A percentile compares a stretch with the other conserved stretches of the same genome.
These are phyloP conservation scores for Cotesia congregata DNA, from an alignment of 2,888 invertebrate genomes.

Conservation along the genomic window DNA sequence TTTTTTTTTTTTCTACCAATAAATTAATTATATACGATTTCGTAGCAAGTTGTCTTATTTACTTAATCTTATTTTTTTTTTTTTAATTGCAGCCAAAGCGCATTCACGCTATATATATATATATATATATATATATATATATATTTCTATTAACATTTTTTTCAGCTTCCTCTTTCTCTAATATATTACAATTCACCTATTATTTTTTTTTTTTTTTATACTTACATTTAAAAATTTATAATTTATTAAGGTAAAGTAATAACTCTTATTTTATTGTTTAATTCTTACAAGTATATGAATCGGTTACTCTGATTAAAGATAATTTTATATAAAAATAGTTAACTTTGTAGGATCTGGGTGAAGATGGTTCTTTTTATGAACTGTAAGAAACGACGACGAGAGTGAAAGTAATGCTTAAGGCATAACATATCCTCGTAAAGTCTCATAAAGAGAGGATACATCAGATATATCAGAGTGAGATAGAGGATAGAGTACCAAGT, in stretches of 20 bases:
- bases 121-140: no score
- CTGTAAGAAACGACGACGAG: slow-evolving; percentile 28
- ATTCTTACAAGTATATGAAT: no score
- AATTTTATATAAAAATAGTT: neutral
- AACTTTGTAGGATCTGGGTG: slow-evolving; percentile 8
- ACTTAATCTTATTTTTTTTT: neutral
- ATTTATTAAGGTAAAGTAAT: no score
- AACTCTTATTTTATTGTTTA: no score
- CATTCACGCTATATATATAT: slow-evolving; percentile 11
- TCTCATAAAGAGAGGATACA: slow-evolving; percentile 18
- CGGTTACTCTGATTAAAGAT: no score
- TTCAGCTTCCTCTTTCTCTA: slow-evolving; percentile 7
- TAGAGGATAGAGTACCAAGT: neutral
- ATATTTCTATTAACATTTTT: slow-evolving; percentile 3
- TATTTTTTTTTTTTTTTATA: slow-evolving; percentile 8
- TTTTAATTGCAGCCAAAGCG: neutral
- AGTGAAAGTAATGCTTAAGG: slow-evolving; percentile 37
- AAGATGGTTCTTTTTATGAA: slow-evolving; percentile 27
- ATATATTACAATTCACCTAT: slow-evolving; percentile 4
- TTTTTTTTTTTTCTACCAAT: no score
- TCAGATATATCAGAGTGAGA: neutral
- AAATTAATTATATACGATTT: neutral
- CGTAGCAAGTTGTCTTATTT: neutral
- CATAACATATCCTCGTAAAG: slow-evolving; percentile 27
- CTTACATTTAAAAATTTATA: neutral